These are phyloP conservation scores for Sesia bembeciformis DNA, from an alignment of 2,888 invertebrate species.

Conservation along the genomic window DNA sequence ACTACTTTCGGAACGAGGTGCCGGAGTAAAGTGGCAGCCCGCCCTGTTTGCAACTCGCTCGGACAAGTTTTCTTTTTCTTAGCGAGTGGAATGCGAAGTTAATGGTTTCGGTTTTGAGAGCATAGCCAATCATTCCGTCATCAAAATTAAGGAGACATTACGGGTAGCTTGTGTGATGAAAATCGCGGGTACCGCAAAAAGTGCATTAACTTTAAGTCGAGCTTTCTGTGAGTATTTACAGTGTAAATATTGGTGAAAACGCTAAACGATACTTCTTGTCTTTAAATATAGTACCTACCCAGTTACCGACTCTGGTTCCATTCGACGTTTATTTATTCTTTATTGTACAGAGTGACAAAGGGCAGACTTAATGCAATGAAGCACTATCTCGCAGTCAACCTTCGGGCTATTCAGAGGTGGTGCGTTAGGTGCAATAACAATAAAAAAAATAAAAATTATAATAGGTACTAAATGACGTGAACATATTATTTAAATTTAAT, in stretches of 20 bases:
- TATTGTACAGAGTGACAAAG: too few relatives aligned
- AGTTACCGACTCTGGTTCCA: background rate
- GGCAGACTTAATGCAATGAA: too few relatives aligned
- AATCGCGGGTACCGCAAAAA: background rate
- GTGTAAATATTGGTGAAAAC: slow-evolving; percentile 14
- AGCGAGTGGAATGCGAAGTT: slow-evolving; percentile 47
- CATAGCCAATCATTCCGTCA: slow-evolving; percentile 59
- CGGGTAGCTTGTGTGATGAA: slow-evolving; percentile 5
- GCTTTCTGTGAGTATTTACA: background rate
- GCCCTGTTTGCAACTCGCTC: slow-evolving; percentile 62
- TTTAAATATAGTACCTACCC: too few relatives aligned
- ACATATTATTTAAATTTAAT: too few relatives aligned
- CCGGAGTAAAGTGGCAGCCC: slow-evolving; percentile 49
- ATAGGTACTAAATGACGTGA: too few relatives aligned
- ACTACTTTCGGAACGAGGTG: slow-evolving; percentile 66
- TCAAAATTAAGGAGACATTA: slow-evolving; percentile 51
- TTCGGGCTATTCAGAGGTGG: too few relatives aligned
- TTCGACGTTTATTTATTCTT: too few relatives aligned
- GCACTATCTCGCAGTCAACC: too few relatives aligned
- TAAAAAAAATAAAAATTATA: too few relatives aligned
- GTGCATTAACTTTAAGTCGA: background rate
- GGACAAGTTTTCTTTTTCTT: slow-evolving; percentile 38
- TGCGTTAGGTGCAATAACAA: too few relatives aligned
- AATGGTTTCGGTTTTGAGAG: slow-evolving; percentile 55
- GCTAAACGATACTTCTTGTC: too few relatives aligned